Evolutionary conservation across 2,113 vertebrate species (phyloP).

Genomic region (Odobenus rosmarus): DNA sequence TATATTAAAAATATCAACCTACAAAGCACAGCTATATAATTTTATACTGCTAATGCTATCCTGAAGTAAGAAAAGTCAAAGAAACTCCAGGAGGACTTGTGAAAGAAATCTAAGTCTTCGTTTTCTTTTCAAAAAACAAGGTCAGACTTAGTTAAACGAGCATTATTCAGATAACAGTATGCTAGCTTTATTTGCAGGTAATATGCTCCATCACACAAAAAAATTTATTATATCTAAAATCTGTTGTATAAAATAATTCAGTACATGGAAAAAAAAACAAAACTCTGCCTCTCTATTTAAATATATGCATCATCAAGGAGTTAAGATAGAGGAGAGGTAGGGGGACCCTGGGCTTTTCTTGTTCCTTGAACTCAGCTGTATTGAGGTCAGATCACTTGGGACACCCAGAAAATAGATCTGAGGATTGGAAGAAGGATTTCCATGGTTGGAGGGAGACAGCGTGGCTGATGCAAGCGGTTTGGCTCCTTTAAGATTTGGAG

Average conservation of each 20-base stretch:
- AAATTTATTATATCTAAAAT: constrained; percentile 3
- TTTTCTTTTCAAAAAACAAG: constrained; percentile 37
- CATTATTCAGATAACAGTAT: background rate
- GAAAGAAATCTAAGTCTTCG: background rate
- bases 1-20: constrained; percentile 34
- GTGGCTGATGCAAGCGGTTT: background rate
- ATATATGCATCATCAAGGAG: background rate
- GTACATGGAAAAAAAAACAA: background rate
- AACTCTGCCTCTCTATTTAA: constrained; percentile 16
- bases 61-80: constrained; percentile 15
- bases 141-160: background rate
- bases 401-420: background rate
- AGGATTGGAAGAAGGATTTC: background rate
- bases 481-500: background rate
- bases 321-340: background rate
- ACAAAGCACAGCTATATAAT: background rate
- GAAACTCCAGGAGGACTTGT: background rate
- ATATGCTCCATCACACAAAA: background rate
- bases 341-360: background rate
- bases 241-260: constrained; percentile 4
- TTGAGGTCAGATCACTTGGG: background rate
- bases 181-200: constrained; percentile 21
- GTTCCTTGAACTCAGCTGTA: background rate
- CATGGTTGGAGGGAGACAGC: background rate
- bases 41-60: background rate